Evolutionary conservation across 2,113 vertebrate species (phyloP).

Genomic region (Sus scrofa): T2T-Sscrofa CM000820.6:130012001-130012500

Average conservation of each 20-base stretch:
- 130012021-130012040: not conserved
- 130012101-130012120: conserved; percentile 47
- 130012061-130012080: conserved; percentile 34
- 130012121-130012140: not conserved
- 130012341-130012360: too few relatives aligned
- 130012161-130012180: conserved; percentile 45
- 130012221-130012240: conserved; percentile 56
- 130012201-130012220: conserved; percentile 20
- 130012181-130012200: conserved; percentile 1
- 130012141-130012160: conserved; percentile 69
- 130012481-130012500: too few relatives aligned
- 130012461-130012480: too few relatives aligned
- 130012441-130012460: too few relatives aligned
- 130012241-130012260: not conserved
- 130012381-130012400: too few relatives aligned
- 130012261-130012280: conserved; percentile 40
- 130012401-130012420: too few relatives aligned
- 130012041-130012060: conserved; percentile 19
- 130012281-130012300: conserved; percentile 15
- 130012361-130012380: too few relatives aligned
- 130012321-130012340: conserved; percentile 10
- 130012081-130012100: not conserved
- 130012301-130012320: conserved; percentile 1
- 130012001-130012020: too few relatives aligned
- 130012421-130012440: too few relatives aligned